A percentile compares a stretch with the other conserved stretches of the same genome.
These are phyloP conservation scores for Labrus mixtus DNA, from an alignment of 2,113 vertebrate genomes.

Conservation along the genomic window DNA sequence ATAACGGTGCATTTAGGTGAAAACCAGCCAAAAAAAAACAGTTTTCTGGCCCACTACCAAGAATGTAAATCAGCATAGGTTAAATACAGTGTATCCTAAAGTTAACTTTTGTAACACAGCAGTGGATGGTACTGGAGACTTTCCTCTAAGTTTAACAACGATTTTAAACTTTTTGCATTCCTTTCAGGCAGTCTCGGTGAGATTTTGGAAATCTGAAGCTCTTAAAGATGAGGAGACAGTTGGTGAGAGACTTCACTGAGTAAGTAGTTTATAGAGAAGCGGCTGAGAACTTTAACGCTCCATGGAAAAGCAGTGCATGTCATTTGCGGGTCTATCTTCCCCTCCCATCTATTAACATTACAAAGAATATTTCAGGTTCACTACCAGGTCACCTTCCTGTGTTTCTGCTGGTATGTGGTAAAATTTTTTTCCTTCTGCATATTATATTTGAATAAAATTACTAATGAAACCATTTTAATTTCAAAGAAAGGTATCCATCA, in stretches of 20 bases:
- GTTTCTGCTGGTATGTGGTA: neutral
- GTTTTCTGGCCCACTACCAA: no score
- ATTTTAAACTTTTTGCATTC: constrained; percentile 17
- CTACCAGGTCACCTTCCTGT: constrained; percentile 24
- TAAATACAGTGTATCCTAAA: neutral
- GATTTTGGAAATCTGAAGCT: constrained; percentile 15
- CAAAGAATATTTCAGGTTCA: constrained; percentile 39
- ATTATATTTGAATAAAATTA: constrained; percentile 45
- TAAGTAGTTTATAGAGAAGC: constrained; percentile 8
- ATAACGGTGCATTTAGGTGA: neutral
- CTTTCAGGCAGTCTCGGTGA: constrained; percentile 14
- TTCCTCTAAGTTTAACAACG: constrained; percentile 10
- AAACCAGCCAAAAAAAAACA: no score
- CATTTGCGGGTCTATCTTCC: neutral
- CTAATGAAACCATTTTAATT: constrained; percentile 37
- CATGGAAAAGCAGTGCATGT: constrained; percentile 20
- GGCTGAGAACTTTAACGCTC: neutral
- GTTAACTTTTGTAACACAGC: constrained; percentile 16
- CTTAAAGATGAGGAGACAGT: constrained; percentile 25
- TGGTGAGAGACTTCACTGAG: constrained; percentile 17
- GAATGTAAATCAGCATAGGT: neutral
- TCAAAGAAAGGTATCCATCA: constrained; percentile 41
- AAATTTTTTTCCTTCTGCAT: constrained; percentile 2
- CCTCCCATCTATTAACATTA: constrained; percentile 32
- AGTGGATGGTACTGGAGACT: neutral